Conservation (phyloP, 2,797 vertebrate species). For the Synanceia verrucosa region DNA sequence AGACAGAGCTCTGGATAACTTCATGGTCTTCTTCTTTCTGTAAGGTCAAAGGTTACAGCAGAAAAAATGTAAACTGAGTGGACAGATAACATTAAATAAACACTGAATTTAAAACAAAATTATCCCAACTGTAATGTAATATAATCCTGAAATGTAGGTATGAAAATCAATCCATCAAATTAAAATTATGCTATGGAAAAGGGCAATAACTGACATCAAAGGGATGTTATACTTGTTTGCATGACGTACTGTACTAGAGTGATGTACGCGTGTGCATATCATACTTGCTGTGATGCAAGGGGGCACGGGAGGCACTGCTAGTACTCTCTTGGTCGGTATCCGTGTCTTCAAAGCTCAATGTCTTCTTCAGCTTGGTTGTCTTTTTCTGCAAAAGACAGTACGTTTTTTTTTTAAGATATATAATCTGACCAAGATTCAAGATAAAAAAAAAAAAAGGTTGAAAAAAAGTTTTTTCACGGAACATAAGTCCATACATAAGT, state of each 20-base stretch:
- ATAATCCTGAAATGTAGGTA: neutral
- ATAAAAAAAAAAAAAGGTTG: neutral
- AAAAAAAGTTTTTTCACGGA: no score
- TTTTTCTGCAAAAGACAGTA: slow-evolving; percentile 87
- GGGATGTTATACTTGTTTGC: neutral
- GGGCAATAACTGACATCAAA: neutral
- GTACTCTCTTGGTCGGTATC: slow-evolving; percentile 88
- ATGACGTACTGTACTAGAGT: neutral
- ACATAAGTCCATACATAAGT: neutral
- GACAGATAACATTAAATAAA: neutral
- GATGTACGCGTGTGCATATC: slow-evolving; percentile 6
- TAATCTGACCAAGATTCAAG: neutral
- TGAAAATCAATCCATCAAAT: neutral
- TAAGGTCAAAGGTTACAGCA: slow-evolving; percentile 6
- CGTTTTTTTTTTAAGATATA: neutral
- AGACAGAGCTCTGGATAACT: slow-evolving; percentile 94
- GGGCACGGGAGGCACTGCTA: slow-evolving; percentile 83
- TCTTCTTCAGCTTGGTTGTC: slow-evolving; percentile 88
- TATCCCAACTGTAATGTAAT: no score
- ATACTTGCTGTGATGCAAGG: slow-evolving; percentile 86
- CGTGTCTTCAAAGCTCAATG: slow-evolving; percentile 89
- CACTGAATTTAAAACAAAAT: no score
- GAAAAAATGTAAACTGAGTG: neutral
- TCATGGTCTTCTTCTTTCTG: slow-evolving; percentile 98
- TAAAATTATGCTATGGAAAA: neutral